phyloP scores from a whole-genome alignment of 2,797 vertebrate species.

The Lepilemur septentrionalis region DNA sequence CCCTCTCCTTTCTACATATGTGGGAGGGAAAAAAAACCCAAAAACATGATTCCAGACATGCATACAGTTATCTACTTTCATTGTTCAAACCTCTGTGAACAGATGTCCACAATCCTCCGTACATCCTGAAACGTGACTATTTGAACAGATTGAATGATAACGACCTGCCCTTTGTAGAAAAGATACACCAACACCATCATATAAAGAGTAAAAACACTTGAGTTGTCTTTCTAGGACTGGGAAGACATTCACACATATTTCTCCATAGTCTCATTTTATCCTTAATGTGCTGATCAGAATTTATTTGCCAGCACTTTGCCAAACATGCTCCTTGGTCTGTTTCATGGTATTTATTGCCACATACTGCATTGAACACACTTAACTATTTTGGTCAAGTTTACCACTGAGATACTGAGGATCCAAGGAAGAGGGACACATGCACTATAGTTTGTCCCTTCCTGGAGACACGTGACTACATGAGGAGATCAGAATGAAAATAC shows the following conservation, averaged over 20 bases:
- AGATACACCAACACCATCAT: neutral
- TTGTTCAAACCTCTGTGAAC: neutral
- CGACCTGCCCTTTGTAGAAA: neutral
- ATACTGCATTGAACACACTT: rapidly evolving
- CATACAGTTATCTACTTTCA: neutral
- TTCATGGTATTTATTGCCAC: neutral
- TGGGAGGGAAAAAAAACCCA: too few relatives aligned
- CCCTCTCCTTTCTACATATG: rapidly evolving
- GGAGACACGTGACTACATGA: neutral
- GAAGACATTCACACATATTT: neutral
- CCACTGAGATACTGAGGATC: neutral
- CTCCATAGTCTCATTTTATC: neutral
- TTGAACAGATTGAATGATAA: neutral
- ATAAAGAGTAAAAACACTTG: rapidly evolving
- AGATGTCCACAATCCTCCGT: neutral
- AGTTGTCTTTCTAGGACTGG: neutral
- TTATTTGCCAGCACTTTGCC: neutral
- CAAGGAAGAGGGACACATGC: neutral
- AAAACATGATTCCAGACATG: neutral
- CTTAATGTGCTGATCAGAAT: neutral
- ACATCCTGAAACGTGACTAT: neutral
- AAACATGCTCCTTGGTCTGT: rapidly evolving
- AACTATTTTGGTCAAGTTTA: neutral
- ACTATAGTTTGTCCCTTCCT: neutral
- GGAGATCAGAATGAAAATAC: too few relatives aligned